These are phyloP conservation scores for Emydoidea blandingii DNA, from an alignment of 2,797 vertebrate species.

Conservation along the genomic window DNA sequence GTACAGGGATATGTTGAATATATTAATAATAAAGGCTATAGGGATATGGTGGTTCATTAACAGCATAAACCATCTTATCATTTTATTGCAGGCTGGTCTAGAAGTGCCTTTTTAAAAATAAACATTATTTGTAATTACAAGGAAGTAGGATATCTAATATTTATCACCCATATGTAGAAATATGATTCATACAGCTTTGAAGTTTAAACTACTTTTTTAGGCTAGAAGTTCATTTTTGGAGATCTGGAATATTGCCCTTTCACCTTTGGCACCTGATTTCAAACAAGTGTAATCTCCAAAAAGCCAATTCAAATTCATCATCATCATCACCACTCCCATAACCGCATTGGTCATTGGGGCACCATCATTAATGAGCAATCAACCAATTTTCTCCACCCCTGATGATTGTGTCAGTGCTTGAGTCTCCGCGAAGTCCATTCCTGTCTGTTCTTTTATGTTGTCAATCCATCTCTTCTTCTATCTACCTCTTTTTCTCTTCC, in stretches of 20 bases:
- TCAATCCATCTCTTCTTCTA: too few relatives aligned
- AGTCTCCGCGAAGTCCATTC: too few relatives aligned
- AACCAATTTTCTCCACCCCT: too few relatives aligned
- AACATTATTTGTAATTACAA: constrained; percentile 82
- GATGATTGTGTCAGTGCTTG: too few relatives aligned
- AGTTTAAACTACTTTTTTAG: constrained; percentile 70
- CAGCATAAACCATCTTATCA: constrained; percentile 79
- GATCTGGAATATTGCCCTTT: background rate
- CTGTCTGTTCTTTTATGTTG: too few relatives aligned
- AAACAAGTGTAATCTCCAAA: background rate
- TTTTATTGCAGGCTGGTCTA: constrained; percentile 76
- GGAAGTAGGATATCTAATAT: constrained; percentile 66
- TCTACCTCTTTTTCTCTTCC: too few relatives aligned
- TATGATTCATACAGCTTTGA: constrained; percentile 75
- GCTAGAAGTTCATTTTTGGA: background rate
- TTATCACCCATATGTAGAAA: constrained; percentile 76
- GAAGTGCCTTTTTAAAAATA: constrained; percentile 76
- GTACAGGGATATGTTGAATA: background rate
- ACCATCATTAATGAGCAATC: too few relatives aligned
- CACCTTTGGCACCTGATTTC: background rate
- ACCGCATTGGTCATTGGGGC: too few relatives aligned
- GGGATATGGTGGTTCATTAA: constrained; percentile 16
- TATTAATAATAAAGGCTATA: background rate
- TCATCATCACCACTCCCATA: too few relatives aligned
- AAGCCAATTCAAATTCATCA: background rate